phyloP scores from a whole-genome alignment of 2,888 invertebrate genomes.

The Platycnemis pennipes region DNA sequence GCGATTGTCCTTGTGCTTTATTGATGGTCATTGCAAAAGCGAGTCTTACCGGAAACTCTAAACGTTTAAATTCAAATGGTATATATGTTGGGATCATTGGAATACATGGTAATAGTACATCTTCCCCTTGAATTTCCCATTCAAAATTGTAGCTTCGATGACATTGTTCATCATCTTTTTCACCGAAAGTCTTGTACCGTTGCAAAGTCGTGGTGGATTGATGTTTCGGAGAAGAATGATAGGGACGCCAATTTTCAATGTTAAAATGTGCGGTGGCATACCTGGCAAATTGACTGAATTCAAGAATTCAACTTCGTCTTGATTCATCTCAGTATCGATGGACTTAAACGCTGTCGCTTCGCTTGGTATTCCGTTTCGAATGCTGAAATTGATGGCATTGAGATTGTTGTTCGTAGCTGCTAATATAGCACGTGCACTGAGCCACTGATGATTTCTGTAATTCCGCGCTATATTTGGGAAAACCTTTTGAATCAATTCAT shows the following conservation, averaged over 20 bases:
- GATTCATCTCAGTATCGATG: conserved; percentile 70
- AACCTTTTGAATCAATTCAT: neutral
- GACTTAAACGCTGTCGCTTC: conserved; percentile 69
- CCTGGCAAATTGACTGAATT: conserved; percentile 74
- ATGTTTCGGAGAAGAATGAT: too few relatives aligned
- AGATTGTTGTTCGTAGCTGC: conserved; percentile 65
- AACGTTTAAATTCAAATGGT: conserved; percentile 74
- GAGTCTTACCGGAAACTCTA: conserved; percentile 75
- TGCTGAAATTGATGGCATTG: conserved; percentile 63
- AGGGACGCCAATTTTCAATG: too few relatives aligned
- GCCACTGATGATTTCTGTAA: conserved; percentile 19
- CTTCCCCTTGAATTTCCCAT: conserved; percentile 73
- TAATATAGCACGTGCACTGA: conserved; percentile 67
- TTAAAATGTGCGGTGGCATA: conserved; percentile 74
- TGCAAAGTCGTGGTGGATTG: conserved; percentile 74
- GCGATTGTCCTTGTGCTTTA: neutral
- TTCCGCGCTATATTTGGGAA: neutral
- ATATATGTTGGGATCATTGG: conserved; percentile 77
- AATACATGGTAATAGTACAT: conserved; percentile 75
- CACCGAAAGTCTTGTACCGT: conserved; percentile 71
- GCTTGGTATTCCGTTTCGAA: conserved; percentile 46
- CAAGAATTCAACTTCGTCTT: conserved; percentile 72
- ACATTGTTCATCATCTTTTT: conserved; percentile 74
- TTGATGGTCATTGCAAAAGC: conserved; percentile 72
- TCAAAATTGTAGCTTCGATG: conserved; percentile 75